phyloP scores from a whole-genome alignment of 2,797 vertebrate species.

The Peromyscus melanophrys region DNA sequence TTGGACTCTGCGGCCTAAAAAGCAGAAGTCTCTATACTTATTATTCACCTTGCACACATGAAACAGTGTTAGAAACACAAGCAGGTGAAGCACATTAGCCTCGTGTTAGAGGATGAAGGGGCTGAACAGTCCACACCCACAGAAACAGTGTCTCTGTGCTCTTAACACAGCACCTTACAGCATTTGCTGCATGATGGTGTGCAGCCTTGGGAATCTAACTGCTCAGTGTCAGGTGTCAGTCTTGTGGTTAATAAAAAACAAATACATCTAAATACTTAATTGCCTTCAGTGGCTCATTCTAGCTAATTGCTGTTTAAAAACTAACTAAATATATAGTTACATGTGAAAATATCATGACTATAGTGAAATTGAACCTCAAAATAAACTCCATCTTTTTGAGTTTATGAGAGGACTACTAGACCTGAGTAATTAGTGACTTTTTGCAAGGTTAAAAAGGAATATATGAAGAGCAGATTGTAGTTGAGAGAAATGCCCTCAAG shows the following conservation, averaged over 20 bases:
- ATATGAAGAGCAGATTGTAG: background rate
- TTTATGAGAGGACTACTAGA: background rate
- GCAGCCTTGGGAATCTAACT: background rate
- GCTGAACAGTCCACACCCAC: background rate
- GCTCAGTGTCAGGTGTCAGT: background rate
- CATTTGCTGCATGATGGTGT: background rate
- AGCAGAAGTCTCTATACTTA: background rate
- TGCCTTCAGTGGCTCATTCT: background rate
- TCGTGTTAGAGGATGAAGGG: background rate
- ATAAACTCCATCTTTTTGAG: background rate
- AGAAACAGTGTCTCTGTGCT: background rate
- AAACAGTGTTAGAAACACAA: background rate
- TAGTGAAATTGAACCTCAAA: slow-evolving; percentile 29
- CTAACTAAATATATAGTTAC: background rate
- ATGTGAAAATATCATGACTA: background rate
- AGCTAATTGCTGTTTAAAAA: background rate
- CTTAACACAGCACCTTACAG: background rate
- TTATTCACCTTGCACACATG: background rate
- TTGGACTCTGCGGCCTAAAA: background rate
- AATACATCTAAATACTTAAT: background rate
- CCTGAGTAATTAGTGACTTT: background rate
- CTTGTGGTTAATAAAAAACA: background rate
- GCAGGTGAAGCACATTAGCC: background rate
- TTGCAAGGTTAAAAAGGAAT: background rate
- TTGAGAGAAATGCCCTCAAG: background rate